Evolutionary conservation across 2,113 vertebrate genomes (phyloP).

Genomic region (Engraulis encrasicolus): DNA sequence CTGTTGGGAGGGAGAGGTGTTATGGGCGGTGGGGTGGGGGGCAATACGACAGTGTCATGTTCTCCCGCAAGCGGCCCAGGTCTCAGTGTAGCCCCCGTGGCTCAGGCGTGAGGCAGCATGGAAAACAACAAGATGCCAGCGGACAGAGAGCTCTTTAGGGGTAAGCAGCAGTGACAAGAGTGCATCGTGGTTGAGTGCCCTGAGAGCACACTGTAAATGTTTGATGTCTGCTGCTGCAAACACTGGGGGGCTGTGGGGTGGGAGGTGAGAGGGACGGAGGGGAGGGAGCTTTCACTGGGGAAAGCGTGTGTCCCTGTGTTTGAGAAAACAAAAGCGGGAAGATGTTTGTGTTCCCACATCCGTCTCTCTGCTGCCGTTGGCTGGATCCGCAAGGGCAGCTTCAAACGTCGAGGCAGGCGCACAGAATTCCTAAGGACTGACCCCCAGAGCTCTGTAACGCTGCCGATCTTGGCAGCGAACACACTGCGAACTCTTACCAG

Average conservation of each 20-base stretch:
- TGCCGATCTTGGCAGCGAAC: constrained; percentile 17
- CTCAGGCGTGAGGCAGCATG: constrained; percentile 37
- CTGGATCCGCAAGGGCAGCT: neutral
- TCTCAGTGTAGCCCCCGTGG: constrained; percentile 25
- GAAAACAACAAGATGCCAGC: constrained; percentile 50
- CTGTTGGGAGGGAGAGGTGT: neutral
- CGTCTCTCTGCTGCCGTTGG: neutral
- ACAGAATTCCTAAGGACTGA: constrained; percentile 32
- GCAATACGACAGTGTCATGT: neutral
- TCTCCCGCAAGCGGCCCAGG: neutral
- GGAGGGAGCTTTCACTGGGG: neutral
- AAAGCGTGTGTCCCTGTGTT: constrained; percentile 5
- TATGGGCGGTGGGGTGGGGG: too few relatives aligned
- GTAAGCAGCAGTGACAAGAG: constrained; percentile 43
- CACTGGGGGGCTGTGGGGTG: constrained; percentile 43
- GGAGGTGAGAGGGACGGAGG: neutral
- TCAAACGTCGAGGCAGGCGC: neutral
- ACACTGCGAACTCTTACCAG: neutral
- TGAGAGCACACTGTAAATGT: constrained; percentile 55
- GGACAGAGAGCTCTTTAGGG: constrained; percentile 43
- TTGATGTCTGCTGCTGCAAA: constrained; percentile 57
- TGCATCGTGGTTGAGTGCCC: constrained; percentile 27
- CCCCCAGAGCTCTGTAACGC: constrained; percentile 46
- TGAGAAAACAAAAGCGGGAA: constrained; percentile 11
- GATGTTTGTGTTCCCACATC: constrained; percentile 2